Evolutionary conservation across 2,113 vertebrate species (phyloP).

Genomic region (Recurvirostra avosetta): DNA sequence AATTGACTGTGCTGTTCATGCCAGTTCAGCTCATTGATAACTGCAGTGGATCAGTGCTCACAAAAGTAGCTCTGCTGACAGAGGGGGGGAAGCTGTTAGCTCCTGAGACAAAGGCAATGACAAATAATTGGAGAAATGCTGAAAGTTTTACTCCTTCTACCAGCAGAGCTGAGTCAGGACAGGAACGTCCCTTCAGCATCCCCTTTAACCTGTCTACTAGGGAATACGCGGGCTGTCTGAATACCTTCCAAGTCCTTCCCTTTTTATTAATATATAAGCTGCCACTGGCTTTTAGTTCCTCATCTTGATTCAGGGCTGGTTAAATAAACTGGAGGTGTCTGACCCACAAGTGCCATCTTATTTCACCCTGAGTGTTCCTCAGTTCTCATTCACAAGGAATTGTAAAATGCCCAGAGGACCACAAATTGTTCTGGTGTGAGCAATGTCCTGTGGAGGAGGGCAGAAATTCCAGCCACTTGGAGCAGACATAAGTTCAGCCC

Average conservation of each 20-base stretch:
- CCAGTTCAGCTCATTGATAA: background rate
- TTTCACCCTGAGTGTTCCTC: background rate
- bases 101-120: background rate
- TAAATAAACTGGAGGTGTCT: background rate
- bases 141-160: background rate
- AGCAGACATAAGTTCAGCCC: background rate
- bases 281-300: background rate
- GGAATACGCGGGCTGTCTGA: background rate
- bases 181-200: background rate
- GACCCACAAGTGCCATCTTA: background rate
- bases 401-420: background rate
- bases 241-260: background rate
- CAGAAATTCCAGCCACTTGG: background rate
- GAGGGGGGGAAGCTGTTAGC: background rate
- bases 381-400: background rate
- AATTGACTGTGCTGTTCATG: rapidly evolving
- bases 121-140: background rate
- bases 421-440: background rate
- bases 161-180: background rate
- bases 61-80: background rate
- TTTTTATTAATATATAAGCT: background rate
- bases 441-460: background rate
- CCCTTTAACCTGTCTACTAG: background rate
- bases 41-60: background rate
- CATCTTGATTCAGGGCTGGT: background rate